Conservation (phyloP, 2,797 vertebrate genomes). For the Dipus sagitta region DNA sequence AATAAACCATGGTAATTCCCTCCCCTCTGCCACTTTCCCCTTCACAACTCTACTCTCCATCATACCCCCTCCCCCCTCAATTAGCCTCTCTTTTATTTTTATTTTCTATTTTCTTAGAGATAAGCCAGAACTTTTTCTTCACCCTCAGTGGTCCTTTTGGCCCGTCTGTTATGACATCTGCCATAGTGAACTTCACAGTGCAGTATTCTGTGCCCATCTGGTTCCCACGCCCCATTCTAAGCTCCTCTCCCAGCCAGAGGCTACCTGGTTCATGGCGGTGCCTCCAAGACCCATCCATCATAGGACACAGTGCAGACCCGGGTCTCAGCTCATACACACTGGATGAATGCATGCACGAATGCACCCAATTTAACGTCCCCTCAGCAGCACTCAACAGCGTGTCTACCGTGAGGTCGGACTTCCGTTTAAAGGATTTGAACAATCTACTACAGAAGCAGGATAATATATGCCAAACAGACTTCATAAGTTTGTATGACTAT, state of each 20-base stretch:
- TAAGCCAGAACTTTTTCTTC: not conserved
- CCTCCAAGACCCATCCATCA: not conserved
- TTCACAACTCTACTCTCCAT: too few species aligned
- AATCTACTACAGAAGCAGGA: constrained; percentile 11
- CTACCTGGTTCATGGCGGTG: not conserved
- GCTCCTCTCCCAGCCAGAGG: not conserved
- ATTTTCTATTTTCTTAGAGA: not conserved
- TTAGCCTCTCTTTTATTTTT: not conserved
- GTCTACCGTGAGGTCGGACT: not conserved
- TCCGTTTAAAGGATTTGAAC: constrained; percentile 28
- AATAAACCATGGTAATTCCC: too few species aligned
- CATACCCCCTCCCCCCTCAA: not conserved
- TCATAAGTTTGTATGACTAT: not conserved
- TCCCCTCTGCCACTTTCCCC: too few species aligned
- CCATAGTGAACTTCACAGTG: not conserved
- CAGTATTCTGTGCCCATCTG: not conserved
- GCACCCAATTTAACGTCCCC: not conserved
- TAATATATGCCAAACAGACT: not conserved
- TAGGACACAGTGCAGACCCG: not conserved
- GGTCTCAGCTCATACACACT: not conserved
- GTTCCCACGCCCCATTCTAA: not conserved
- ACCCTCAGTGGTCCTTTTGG: not conserved
- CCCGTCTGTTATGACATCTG: not conserved
- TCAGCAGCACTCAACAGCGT: not conserved
- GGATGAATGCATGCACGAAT: not conserved